Evolutionary conservation across 2,888 invertebrate species (phyloP), one percentile per base, ranked within the genome.

Genomic region (Drosophila fulvimacula): DNA sequence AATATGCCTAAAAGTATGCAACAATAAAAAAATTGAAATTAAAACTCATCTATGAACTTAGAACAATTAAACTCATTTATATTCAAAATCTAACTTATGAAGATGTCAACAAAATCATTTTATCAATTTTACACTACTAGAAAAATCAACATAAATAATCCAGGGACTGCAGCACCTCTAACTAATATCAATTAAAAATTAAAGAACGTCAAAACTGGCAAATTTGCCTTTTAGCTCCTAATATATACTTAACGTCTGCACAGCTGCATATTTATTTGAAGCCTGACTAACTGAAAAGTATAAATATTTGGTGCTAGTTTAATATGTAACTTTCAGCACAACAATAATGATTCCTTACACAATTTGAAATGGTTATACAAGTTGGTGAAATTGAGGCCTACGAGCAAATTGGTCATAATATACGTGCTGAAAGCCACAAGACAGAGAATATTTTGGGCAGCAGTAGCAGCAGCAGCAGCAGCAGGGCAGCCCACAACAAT

Each of bases 371-470:
- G 68, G 57, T 73, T 75, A 77, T 73, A 77, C 68, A 75, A 75
- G 68, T 44, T 61, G 73, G 75, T 68, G 74, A 78, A 76, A 76
- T 76, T 68, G 46, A 27, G 60, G 52, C 63, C 63, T 59, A 58
- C 53, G 46, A 52, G 10, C 21, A 52, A 41, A 61, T 61, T 46
- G 49, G 32, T 27, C 30, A 56, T 61, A 61, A 66, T 51, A 32
- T 52, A 51, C 66, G 66, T 52, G 61, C 27, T 34, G 36, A 13
- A 62, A 59, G 24, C 57, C 60, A 4, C 51, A 64, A 76, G 58
- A 74, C 76, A 76, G 58, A 74, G 74, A 76, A 76, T 73, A 63
- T 76, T 76, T 77, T 72, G 36, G 63, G 48, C 36, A 52, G 56
- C 52, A 48, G 59, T 58, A 58, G 42, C 24, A 15, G 42, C 21